phyloP scores from a whole-genome alignment of 2,888 invertebrate genomes.

The Allolobophora icterica region DNA sequence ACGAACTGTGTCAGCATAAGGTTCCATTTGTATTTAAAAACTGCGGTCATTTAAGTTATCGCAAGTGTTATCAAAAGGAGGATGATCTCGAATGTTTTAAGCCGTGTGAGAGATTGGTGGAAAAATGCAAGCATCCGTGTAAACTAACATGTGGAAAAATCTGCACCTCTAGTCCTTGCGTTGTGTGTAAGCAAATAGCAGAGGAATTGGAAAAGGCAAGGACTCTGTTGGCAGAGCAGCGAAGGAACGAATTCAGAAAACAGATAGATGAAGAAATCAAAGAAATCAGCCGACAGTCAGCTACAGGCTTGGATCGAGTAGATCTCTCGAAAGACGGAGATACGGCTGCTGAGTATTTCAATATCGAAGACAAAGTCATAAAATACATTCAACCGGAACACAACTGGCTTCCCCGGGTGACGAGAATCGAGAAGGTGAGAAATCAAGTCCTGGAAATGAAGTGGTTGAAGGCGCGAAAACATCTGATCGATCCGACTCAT shows the following conservation, averaged over 20 bases:
- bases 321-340: slow-evolving; percentile 40
- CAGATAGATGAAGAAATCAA: not conserved
- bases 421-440: slow-evolving; percentile 42
- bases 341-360: slow-evolving; percentile 40
- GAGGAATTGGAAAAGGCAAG: not conserved
- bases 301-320: not conserved
- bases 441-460: slow-evolving; percentile 33
- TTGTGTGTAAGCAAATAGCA: slow-evolving; percentile 31
- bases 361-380: slow-evolving; percentile 39
- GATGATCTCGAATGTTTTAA: slow-evolving; percentile 32
- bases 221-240: not conserved
- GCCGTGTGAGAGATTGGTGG: slow-evolving; percentile 32
- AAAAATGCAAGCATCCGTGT: slow-evolving; percentile 42
- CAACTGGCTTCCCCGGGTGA: slow-evolving; percentile 43
- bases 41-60: slow-evolving; percentile 37
- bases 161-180: slow-evolving; percentile 37
- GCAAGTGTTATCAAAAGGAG: slow-evolving; percentile 29
- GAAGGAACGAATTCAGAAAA: not conserved
- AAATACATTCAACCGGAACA: slow-evolving; percentile 43
- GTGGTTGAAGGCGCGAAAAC: slow-evolving; percentile 27
- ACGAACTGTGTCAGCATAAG: not conserved
- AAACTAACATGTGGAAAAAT: slow-evolving; percentile 33
- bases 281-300: not conserved
- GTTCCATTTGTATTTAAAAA: not conserved
- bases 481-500: slow-evolving; percentile 32